Percentiles rank a stretch among this genome's conserved stretches.
Evolutionary conservation across 2,888 invertebrate species (phyloP).

Genomic region (Hirudinaria manillensis): DNA sequence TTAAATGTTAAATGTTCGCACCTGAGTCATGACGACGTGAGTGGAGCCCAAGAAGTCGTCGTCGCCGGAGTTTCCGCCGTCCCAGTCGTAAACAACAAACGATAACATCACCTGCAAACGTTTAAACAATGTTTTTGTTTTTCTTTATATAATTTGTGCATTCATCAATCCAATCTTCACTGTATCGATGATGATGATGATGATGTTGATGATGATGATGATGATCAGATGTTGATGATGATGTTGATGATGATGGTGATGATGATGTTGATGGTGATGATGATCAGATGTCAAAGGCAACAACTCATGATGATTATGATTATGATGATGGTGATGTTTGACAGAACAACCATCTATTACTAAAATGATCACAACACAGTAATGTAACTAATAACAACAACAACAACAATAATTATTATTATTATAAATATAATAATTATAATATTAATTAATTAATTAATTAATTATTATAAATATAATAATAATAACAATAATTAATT

Average conservation of each 20-base stretch:
- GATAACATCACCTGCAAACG: conserved; percentile 49
- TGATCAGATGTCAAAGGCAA: too few relatives aligned
- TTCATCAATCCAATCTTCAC: too few relatives aligned
- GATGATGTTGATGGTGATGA: not conserved
- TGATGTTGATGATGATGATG: conserved; percentile 1
- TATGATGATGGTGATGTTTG: not conserved
- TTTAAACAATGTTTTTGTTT: not conserved
- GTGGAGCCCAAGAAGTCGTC: conserved; percentile 59
- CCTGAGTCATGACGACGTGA: conserved; percentile 50
- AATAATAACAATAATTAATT: too few relatives aligned
- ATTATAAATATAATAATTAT: not conserved
- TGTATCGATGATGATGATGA: not conserved
- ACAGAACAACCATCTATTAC: too few relatives aligned
- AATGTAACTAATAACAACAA: too few relatives aligned
- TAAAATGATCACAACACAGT: too few relatives aligned
- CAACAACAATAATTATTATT: not conserved
- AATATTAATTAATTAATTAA: not conserved
- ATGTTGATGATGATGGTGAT: not conserved
- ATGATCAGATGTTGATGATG: not conserved
- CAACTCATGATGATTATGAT: not conserved
- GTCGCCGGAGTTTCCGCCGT: conserved; percentile 56
- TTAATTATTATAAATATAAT: not conserved
- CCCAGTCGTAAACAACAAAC: conserved; percentile 60
- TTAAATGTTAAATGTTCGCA: not conserved
- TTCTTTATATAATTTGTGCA: too few relatives aligned